Evolutionary conservation across 2,888 invertebrate species (phyloP), one percentile per base, ranked within the genome.

Genomic region (Trissolcus brochymenae): DNA sequence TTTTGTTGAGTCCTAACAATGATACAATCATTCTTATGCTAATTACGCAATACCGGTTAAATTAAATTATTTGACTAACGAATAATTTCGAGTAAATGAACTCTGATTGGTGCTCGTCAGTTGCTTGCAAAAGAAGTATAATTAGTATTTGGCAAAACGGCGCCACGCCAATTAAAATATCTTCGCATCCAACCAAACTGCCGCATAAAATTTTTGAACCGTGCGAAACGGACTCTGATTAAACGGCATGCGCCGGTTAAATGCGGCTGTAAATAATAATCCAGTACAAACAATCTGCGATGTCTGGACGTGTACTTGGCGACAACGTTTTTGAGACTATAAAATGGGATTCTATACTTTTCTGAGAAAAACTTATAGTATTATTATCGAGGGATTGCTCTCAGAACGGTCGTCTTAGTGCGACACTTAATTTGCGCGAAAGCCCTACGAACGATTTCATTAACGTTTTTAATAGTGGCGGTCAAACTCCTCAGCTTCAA

Each of bases 351-450:
- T 35, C 35, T 35, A 35, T 35, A 11, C 6, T 35, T 35, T 35
- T 35, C 76, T 84, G 82, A 86, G 84, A 79, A 85, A 85, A 85
- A 86, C 84, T 86, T 85, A n/a, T n/a, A 86, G 83, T 84, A 84
- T 85, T 86, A 86, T 86, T 85, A 82, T 83, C 81, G 84, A 83
- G 83, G 80, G 73, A 73, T 62, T 79, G 81, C 80, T 35, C 11
- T 80, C 78, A 74, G 83, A 81, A 82, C 80, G 81, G 81, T 82
- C 81, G 77, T 81, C 80, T 76, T 80, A 71, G 68, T 76, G 56
- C 78, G 80, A 70, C 76, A 80, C 81, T 83, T 85, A 84, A 85
- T 85, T 85, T 84, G 79, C 72, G 29, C 78, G 64, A 59, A 64
- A 74, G 74, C 60, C 57, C 64, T 25, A 25, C 25, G 29, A 57